Base-by-base conservation (phyloP, 1,140 invertebrate species). In the Polypedilum vanderplanki region DNA sequence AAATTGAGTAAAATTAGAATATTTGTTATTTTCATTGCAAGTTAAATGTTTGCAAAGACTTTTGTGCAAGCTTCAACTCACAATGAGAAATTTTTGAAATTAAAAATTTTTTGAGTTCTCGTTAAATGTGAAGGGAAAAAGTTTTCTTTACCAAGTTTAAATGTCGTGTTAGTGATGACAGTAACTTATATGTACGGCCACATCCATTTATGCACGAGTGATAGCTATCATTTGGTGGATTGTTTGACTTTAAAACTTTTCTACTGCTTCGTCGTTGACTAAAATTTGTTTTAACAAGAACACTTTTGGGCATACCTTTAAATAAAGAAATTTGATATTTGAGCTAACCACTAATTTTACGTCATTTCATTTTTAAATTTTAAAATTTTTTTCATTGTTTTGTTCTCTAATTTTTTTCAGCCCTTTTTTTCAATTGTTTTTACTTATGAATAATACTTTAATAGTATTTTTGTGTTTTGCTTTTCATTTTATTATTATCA, bases 71-170 rank as follows among this genome's bases (percentile, higher is more conserved):
- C n/a, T n/a, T n/a, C n/a, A n/a, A 33, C 24, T 33, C 24, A 33
- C 24, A 33, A 33, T 33, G 24, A n/a, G n/a, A n/a, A n/a, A n/a
- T n/a, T n/a, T n/a, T n/a, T n/a, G n/a, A 33, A 33, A 33, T 33
- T 3, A 33, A 33, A 33, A 33, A 33, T 33, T 33, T 33, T 33
- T 33, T 5, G 5, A 33, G 24, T 33, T 33, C 24, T 33, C 24
- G 24, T 33, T 3, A 33, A 33, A 33, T 3, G 24, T 33, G 24
- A 33, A 33, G 5, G 24, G 24, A 33, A 33, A 33, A 33, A 33
- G 5, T 33, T 15, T 88, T 87, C 80, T 90, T 91, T 80, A 90
- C 89, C 79, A 88, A 90, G 77, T 87, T 89, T 77, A 86, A 86
- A 77, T 91, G 89, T 75, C 87, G 82, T 78, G 85, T 86, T 76